Conservation (phyloP, 2,113 vertebrate genomes). For the Anoplopoma fimbria region DNA sequence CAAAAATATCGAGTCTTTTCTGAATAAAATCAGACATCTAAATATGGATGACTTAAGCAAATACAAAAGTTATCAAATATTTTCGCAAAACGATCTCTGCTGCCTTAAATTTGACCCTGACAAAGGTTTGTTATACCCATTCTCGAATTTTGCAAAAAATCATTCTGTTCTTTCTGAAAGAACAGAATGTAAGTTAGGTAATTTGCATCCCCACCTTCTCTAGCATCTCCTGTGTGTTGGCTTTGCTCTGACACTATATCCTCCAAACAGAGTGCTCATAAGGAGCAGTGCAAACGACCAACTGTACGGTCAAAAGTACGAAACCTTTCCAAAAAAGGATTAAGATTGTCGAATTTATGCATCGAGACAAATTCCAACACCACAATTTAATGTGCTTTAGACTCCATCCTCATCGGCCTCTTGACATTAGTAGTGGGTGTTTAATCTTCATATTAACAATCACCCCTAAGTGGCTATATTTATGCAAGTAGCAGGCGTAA, state of each 20-base stretch:
- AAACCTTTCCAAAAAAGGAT: not conserved
- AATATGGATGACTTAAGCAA: not conserved
- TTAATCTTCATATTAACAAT: constrained; percentile 27
- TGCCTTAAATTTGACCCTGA: not conserved
- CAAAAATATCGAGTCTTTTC: not conserved
- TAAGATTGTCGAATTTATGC: constrained; percentile 1
- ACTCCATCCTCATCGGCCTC: not conserved
- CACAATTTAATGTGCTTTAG: not conserved
- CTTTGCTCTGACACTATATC: constrained; percentile 8
- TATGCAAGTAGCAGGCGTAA: not conserved
- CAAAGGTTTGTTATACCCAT: not conserved
- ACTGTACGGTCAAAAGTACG: not conserved
- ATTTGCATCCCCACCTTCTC: constrained; percentile 18
- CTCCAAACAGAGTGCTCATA: not conserved
- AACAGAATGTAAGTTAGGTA: not conserved
- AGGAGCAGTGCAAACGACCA: not conserved
- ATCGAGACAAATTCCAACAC: not conserved
- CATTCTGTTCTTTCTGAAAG: not conserved
- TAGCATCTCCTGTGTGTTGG: constrained; percentile 9
- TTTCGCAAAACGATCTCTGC: not conserved
- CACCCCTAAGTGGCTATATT: constrained; percentile 1
- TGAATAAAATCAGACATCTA: not conserved
- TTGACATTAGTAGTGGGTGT: constrained; percentile 24
- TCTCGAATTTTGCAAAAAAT: not conserved
- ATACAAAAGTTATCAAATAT: not conserved